Conservation (phyloP, 2,113 vertebrate genomes). For the Syrrhaptes paradoxus region DNA sequence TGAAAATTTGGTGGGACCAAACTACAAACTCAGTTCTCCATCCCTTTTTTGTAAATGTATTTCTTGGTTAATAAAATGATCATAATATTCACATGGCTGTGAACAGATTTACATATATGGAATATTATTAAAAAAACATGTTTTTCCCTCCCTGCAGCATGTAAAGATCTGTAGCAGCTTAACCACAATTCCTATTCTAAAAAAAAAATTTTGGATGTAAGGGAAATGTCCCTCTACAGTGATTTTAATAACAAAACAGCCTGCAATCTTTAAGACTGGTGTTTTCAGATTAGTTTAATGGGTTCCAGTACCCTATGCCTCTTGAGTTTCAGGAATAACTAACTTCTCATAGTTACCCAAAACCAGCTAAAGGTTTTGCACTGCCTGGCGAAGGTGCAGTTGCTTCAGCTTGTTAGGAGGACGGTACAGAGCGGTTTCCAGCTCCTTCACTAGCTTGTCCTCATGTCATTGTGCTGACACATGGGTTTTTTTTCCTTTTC, state of each 20-base stretch:
- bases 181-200: neutral
- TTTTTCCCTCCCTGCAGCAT: neutral
- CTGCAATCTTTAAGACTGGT: neutral
- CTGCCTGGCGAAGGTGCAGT: fast-evolving
- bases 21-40: neutral
- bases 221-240: neutral
- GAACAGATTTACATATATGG: neutral
- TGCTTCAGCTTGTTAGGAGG: neutral
- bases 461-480: fast-evolving
- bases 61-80: neutral
- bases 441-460: neutral
- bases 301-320: neutral
- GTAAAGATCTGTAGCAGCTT: neutral
- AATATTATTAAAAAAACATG: neutral
- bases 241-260: neutral
- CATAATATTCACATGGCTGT: neutral
- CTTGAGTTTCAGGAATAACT: neutral
- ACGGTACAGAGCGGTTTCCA: neutral
- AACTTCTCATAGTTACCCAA: neutral
- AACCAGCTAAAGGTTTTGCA: neutral
- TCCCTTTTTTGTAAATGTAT: neutral
- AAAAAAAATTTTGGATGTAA: neutral
- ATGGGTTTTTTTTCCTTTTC: neutral
- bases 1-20: neutral
- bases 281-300: neutral